Evolutionary conservation across 2,113 vertebrate species (phyloP).

Genomic region (Hepsetus odoe): DNA sequence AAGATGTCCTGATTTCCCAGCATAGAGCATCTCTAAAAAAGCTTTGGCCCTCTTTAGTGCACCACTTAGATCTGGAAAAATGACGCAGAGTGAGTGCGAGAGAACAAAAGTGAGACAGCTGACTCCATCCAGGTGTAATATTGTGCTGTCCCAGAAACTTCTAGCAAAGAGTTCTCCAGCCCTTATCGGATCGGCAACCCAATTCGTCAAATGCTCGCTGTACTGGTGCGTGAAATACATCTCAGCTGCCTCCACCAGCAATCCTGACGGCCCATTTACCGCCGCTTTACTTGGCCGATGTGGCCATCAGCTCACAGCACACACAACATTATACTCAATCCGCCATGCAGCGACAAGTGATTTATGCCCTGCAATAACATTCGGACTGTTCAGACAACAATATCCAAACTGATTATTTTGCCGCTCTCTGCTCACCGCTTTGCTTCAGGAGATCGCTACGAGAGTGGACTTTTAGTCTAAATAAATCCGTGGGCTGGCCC

Average conservation of each 20-base stretch:
- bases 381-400: conserved; percentile 34
- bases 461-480: conserved; percentile 13
- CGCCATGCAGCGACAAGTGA: conserved; percentile 29
- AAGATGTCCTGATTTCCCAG: too few relatives aligned
- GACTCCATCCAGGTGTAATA: conserved; percentile 68
- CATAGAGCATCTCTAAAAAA: too few relatives aligned
- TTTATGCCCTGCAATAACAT: conserved; percentile 45
- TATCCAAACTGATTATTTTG: conserved; percentile 41
- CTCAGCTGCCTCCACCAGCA: conserved; percentile 53
- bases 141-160: conserved; percentile 70
- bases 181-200: conserved; percentile 71
- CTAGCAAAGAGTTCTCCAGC: conserved; percentile 61
- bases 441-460: conserved; percentile 7
- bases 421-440: conserved; percentile 6
- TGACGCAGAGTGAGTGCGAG: conserved; percentile 19
- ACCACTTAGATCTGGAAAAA: conserved; percentile 6
- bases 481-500: conserved; percentile 10
- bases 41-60: neutral
- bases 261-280: conserved; percentile 54
- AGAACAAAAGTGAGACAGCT: conserved; percentile 22
- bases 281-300: conserved; percentile 53
- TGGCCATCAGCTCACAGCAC: conserved; percentile 33
- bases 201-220: conserved; percentile 70
- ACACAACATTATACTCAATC: conserved; percentile 39
- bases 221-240: conserved; percentile 63